Evolutionary conservation across 2,113 vertebrate genomes (phyloP).

Genomic region (Anas platyrhynchos): DNA sequence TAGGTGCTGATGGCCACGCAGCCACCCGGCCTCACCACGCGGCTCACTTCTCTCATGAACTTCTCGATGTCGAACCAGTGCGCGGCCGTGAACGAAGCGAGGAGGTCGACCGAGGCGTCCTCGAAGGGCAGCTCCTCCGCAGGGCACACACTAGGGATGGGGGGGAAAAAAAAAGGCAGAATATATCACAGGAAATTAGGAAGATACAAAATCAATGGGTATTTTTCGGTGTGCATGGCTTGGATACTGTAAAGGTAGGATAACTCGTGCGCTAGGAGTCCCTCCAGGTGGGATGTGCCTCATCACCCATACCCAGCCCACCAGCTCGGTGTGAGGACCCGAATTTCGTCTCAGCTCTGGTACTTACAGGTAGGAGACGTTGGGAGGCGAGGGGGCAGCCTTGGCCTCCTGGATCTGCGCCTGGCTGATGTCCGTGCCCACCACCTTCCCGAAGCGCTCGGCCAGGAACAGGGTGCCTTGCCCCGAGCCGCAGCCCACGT

Average conservation of each 20-base stretch:
- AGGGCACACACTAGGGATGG: constrained; percentile 62
- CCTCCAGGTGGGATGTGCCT: neutral
- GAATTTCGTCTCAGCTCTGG: fast-evolving
- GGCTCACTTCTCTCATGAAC: constrained; percentile 78
- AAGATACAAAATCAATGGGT: fast-evolving
- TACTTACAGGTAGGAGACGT: constrained; percentile 81
- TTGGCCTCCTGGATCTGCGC: constrained; percentile 82
- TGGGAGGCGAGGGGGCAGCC: constrained; percentile 30
- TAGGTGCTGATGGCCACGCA: constrained; percentile 83
- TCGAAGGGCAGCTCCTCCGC: constrained; percentile 80
- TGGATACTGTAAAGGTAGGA: fast-evolving
- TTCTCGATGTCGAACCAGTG: constrained; percentile 82
- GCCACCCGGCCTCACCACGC: constrained; percentile 78
- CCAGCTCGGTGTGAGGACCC: fast-evolving
- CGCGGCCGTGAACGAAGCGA: constrained; percentile 79
- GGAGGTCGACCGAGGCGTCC: constrained; percentile 77
- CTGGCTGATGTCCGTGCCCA: constrained; percentile 83
- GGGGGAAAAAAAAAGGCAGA: fast-evolving
- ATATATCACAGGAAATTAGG: fast-evolving
- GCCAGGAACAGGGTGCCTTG: constrained; percentile 81
- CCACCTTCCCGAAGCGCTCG: constrained; percentile 77
- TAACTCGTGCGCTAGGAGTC: neutral
- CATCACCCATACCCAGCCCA: neutral
- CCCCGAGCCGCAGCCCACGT: constrained; percentile 87
- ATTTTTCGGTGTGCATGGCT: neutral